Evolutionary conservation across 37 sponge, comb jelly and placozoan species (phyloP).

Genomic region (Beroe ovata): DNA sequence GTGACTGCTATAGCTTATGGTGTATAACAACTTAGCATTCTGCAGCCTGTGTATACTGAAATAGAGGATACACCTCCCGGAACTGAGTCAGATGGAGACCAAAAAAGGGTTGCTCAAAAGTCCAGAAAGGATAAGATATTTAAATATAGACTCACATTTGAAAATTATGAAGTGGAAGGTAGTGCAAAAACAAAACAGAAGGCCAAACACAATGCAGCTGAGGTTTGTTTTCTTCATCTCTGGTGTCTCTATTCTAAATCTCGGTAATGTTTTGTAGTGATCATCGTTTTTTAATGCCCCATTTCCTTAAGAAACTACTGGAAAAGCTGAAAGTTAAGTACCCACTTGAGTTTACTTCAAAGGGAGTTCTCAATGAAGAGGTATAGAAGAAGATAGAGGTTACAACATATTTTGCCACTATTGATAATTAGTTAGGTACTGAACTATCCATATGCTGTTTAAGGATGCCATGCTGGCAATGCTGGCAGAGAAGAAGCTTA

Average conservation of each 20-base stretch:
- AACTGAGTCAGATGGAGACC: neutral
- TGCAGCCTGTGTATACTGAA: slow-evolving; percentile 33
- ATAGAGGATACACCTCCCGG: neutral
- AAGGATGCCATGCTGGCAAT: slow-evolving; percentile 14
- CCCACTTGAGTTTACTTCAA: neutral
- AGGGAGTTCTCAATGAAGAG: slow-evolving; percentile 21
- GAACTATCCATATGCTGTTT: no score
- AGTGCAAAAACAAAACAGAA: slow-evolving; percentile 30
- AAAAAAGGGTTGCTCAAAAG: neutral
- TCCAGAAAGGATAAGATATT: neutral
- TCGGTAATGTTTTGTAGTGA: no score
- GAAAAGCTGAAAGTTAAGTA: slow-evolving; percentile 17
- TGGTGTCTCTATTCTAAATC: no score
- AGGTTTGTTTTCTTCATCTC: no score
- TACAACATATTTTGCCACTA: no score
- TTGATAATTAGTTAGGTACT: no score
- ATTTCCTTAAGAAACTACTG: slow-evolving; percentile 23
- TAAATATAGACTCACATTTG: neutral
- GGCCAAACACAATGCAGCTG: slow-evolving; percentile 36
- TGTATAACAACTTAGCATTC: neutral
- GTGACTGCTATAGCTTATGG: no score
- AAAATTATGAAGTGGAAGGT: neutral
- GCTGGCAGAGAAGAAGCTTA: slow-evolving; percentile 19
- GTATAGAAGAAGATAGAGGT: neutral
- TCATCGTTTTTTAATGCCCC: no score